These are phyloP conservation scores for Meloidogyne chitwoodi DNA, from an alignment of 1,140 invertebrate species.

Conservation along the genomic window DNA sequence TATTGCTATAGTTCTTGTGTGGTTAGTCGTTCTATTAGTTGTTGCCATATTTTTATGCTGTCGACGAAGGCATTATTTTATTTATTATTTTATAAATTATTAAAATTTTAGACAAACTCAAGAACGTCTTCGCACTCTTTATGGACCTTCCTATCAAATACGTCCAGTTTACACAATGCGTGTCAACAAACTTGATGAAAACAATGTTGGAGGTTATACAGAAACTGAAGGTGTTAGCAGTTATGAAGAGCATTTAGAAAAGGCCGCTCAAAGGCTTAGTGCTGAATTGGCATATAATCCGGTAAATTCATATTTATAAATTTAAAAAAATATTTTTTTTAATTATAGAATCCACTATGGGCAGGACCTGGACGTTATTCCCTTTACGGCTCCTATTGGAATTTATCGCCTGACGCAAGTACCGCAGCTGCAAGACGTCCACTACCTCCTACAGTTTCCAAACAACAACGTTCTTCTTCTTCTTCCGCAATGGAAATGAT, in stretches of 20 bases:
- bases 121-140: conserved; percentile 47
- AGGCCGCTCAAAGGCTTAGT: conserved; percentile 40
- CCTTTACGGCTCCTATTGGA: conserved; percentile 57
- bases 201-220: neutral
- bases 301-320: conserved; percentile 15
- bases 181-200: conserved; percentile 22
- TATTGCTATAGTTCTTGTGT: conserved; percentile 50
- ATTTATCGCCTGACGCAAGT: conserved; percentile 31
- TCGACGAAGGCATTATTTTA: conserved; percentile 31
- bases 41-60: conserved; percentile 55
- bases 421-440: conserved; percentile 5
- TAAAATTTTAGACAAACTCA: conserved; percentile 38
- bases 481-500: conserved; percentile 10
- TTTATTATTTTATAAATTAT: conserved; percentile 1
- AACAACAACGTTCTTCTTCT: neutral
- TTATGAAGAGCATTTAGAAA: conserved; percentile 59
- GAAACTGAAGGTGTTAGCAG: conserved; percentile 11
- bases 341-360: neutral
- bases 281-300: conserved; percentile 50
- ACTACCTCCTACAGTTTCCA: neutral
- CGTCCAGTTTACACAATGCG: conserved; percentile 48
- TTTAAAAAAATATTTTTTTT: neutral
- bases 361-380: conserved; percentile 45
- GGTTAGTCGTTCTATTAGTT: conserved; percentile 49
- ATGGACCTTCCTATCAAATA: conserved; percentile 55